These are phyloP conservation scores for Contarinia nasturtii DNA, from an alignment of 1,140 invertebrate genomes.

Conservation along the genomic window DNA sequence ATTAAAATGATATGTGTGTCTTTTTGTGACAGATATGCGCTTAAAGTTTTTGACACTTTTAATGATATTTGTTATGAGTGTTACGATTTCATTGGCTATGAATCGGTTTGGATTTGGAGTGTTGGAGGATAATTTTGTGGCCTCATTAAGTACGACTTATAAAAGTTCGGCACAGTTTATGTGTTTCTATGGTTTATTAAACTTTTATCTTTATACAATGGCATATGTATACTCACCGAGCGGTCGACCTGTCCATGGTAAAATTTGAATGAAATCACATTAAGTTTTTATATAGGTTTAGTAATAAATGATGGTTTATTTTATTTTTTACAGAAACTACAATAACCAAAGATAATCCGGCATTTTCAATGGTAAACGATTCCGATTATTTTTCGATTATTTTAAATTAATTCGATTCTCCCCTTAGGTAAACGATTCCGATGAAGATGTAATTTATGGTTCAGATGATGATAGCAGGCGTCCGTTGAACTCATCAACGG, in stretches of 20 bases:
- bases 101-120: constrained; percentile 73
- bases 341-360: constrained; percentile 91
- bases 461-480: constrained; percentile 72
- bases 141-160: constrained; percentile 68
- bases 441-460: constrained; percentile 92
- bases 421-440: too few relatives aligned
- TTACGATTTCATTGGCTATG: constrained; percentile 57
- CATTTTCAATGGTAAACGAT: constrained; percentile 93
- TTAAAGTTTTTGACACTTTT: constrained; percentile 78
- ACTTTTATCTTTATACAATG: constrained; percentile 87
- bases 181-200: constrained; percentile 85
- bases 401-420: too few relatives aligned
- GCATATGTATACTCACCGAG: constrained; percentile 87
- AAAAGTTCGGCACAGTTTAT: constrained; percentile 85
- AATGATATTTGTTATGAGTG: constrained; percentile 63
- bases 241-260: constrained; percentile 59
- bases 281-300: constrained; percentile 2
- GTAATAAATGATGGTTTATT: constrained; percentile 14
- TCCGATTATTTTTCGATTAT: too few relatives aligned
- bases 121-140: constrained; percentile 84
- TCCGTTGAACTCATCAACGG: constrained; percentile 38
- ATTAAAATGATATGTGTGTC: neutral
- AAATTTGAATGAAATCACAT: constrained; percentile 8
- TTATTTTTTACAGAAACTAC: constrained; percentile 43
- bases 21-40: constrained; percentile 56